Base-by-base conservation (phyloP, 53 echinoderm and acorn worm genomes). In the Stichopus horrens region DNA sequence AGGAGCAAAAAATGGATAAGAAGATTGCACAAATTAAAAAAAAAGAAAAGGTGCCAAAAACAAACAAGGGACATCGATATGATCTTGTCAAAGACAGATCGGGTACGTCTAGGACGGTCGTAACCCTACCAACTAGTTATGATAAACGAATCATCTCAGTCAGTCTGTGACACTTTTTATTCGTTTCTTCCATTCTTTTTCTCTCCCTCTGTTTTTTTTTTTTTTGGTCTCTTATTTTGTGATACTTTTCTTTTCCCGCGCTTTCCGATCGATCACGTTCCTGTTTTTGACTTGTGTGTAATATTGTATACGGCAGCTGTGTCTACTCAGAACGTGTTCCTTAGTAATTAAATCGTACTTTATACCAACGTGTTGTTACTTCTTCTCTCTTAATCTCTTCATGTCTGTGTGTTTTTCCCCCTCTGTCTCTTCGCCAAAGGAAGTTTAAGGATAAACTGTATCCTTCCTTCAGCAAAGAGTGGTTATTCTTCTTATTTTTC, bases 371-470 rank as follows among this genome's bases (percentile, higher is more conserved):
- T 21, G 23, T n/a, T 76, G 23, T 21, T 21, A 10, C 37, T 16
- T 21, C 76, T 10, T 10, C 23, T 76, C 21, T 76, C 68, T 67
- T 67, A 67, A 67, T 67, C 68, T 67, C 68, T 11, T n/a, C 13
- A 11, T n/a, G n/a, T 67, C n/a, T 67, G 13, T n/a, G 11, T 67
- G n/a, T 54, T 54, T 83, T 83, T 83, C 23, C 37, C 59, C 7
- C 14, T 79, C 55, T 79, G 51, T 55, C 53, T 18, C 79, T 53
- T 7, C 57, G 58, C 85, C 52, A 85, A 67, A 52, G 85, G 85
- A 85, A 85, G 85, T 85, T 85, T 85, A 67, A 59, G 63, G 65
- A 85, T 65, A 85, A 85, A 85, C 85, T 85, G 85, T 85, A 85
- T 85, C 85, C 65, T 85, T 85, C 85, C 85, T 85, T 66, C 65